Evolutionary conservation across 2,797 vertebrate species (phyloP).

Genomic region (Orientallactaga sibirica): DNA sequence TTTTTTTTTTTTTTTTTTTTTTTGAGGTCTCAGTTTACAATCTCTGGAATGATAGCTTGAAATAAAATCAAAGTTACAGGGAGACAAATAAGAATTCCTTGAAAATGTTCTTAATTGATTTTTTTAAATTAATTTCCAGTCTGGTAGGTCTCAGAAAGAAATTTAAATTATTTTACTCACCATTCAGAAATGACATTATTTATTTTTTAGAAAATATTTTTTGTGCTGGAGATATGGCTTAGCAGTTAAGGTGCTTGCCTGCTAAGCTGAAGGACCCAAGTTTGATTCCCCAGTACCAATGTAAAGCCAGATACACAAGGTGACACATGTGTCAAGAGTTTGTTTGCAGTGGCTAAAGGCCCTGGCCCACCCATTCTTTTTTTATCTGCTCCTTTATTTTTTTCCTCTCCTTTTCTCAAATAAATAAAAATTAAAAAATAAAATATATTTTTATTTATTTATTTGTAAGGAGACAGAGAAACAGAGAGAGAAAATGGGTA

Average conservation of each 20-base stretch:
- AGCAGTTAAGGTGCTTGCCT: no score
- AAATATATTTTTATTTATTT: no score
- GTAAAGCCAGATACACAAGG: no score
- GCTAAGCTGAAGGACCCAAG: no score
- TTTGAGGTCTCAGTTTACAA: conserved; percentile 52
- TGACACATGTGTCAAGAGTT: no score
- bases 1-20: neutral
- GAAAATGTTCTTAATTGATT: conserved; percentile 78
- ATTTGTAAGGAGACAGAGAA: neutral
- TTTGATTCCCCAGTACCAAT: no score
- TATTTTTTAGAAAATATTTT: neutral
- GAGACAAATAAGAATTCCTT: conserved; percentile 74
- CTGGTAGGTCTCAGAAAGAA: conserved; percentile 74
- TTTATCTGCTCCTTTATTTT: neutral
- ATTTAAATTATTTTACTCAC: conserved; percentile 81
- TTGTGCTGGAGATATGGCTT: no score
- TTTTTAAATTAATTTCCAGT: conserved; percentile 76
- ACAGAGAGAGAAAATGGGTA: neutral
- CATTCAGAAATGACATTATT: conserved; percentile 49
- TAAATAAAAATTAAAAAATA: no score
- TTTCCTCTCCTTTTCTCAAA: no score
- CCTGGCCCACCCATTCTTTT: neutral
- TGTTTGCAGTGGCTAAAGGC: no score
- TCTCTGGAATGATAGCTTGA: conserved; percentile 42
- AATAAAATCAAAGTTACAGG: conserved; percentile 59